A percentile compares a stretch with the other conserved stretches of the same genome.
Conservation (phyloP, 2,797 vertebrate genomes). For the Cryptoblepharus egeriae region DNA sequence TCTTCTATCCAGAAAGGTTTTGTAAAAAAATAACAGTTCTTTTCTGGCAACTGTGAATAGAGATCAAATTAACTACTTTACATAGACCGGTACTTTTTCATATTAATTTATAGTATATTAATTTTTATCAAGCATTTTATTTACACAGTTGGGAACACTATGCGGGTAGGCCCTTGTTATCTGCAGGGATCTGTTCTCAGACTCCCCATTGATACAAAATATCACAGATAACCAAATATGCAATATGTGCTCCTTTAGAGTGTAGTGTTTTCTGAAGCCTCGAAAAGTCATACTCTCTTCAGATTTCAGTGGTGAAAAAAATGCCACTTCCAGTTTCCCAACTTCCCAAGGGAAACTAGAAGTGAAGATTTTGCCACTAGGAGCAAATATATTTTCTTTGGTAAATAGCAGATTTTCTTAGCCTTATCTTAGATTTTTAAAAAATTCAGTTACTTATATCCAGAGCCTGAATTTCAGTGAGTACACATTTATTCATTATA, state of each 20-base stretch:
- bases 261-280: too few relatives aligned
- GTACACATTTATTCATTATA: not conserved
- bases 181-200: too few relatives aligned
- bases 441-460: not conserved
- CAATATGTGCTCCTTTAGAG: too few relatives aligned
- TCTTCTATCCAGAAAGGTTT: not conserved
- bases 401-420: constrained; percentile 16
- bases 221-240: too few relatives aligned
- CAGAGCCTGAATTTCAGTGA: not conserved
- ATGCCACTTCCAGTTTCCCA: too few relatives aligned
- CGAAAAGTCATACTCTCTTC: too few relatives aligned
- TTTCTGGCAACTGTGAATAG: not conserved
- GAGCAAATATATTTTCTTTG: constrained; percentile 20
- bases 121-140: not conserved
- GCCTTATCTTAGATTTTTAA: not conserved
- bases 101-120: not conserved
- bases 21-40: not conserved
- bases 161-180: too few relatives aligned
- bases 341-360: too few relatives aligned
- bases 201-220: too few relatives aligned
- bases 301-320: too few relatives aligned
- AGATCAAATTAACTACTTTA: not conserved
- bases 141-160: not conserved
- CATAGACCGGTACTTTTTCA: not conserved
- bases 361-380: too few relatives aligned